phyloP scores from a whole-genome alignment of 2,797 vertebrate species.

The Vultur gryphus region DNA sequence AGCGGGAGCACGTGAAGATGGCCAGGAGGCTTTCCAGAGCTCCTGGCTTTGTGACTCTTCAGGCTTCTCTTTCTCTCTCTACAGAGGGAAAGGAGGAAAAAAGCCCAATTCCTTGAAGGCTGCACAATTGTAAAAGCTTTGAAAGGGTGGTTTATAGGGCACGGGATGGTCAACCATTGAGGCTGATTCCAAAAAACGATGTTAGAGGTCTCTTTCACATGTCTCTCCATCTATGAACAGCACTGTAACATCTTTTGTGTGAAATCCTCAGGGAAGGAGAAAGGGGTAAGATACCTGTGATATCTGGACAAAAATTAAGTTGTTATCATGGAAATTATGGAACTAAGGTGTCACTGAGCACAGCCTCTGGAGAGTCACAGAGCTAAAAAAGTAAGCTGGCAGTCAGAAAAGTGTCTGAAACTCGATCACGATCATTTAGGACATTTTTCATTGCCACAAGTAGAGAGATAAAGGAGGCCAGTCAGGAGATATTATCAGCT shows the following conservation, averaged over 20 bases:
- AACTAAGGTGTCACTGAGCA: not conserved
- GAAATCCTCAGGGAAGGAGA: not conserved
- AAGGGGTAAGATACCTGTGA: not conserved
- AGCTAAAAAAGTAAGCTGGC: not conserved
- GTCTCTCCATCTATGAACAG: not conserved
- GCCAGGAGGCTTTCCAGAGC: not conserved
- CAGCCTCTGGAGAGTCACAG: not conserved
- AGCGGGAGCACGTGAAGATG: not conserved
- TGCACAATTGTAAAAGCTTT: not conserved
- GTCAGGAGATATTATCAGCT: constrained; percentile 7
- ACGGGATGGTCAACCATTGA: not conserved
- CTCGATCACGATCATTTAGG: not conserved
- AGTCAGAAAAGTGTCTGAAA: not conserved
- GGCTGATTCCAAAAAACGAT: not conserved
- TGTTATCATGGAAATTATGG: not conserved
- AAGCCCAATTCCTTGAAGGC: not conserved
- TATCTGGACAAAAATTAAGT: not conserved
- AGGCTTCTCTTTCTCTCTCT: not conserved
- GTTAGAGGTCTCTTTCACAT: not conserved
- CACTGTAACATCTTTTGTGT: not conserved
- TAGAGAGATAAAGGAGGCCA: not conserved
- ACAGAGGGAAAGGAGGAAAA: not conserved
- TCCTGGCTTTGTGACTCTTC: not conserved
- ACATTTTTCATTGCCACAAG: not conserved
- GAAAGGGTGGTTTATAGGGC: not conserved